Evolutionary conservation across 2,797 vertebrate species (phyloP), one percentile per base, ranked within the genome.

Genomic region (Chiroxiphia lanceolata): DNA sequence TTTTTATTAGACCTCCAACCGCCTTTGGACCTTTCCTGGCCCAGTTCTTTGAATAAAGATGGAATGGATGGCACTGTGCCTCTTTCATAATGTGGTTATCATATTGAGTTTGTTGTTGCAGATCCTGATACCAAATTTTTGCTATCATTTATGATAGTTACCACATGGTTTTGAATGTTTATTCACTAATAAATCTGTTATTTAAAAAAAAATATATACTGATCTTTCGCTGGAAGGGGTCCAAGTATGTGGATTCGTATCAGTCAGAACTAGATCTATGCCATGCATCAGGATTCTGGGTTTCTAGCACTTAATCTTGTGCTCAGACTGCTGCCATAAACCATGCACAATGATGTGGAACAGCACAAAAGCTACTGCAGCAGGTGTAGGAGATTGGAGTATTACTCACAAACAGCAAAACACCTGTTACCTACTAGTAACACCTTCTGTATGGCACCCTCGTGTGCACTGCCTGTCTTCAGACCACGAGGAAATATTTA

Each of bases 381-480:
- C 42, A 87, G 64, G 59, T 83, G 50, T 40, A 34, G 26, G 50
- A 77, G 50, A 80, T 22, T 80, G 64, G 5, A 76, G 51, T 59
- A 71, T 80, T 71, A 80, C 45, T 89, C 84, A 86, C 63, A 79
- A 82, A 53, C 27, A 70, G 63, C 23, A 77, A 77, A 93, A 68
- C n/a, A n/a, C n/a, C n/a, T n/a, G n/a, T n/a, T n/a, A n/a, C n/a
- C n/a, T n/a, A n/a, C n/a, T n/a, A n/a, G n/a, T 36, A 53, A 59
- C 75, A 42, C 26, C 23, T 60, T 80, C 14, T 69, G 25, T 44
- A 56, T 13, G 36, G 29, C n/a, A 74, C 26, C 33, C 80, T 67
- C 12, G 1, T 11, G 36, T 34, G 36, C 14, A 19, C 15, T 26
- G 23, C 40, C 36, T 2, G 1, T 56, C 40, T 59, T 72, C 15